These are phyloP conservation scores for Antechinus flavipes DNA, from an alignment of 2,113 vertebrate genomes.

Conservation along the genomic window DNA sequence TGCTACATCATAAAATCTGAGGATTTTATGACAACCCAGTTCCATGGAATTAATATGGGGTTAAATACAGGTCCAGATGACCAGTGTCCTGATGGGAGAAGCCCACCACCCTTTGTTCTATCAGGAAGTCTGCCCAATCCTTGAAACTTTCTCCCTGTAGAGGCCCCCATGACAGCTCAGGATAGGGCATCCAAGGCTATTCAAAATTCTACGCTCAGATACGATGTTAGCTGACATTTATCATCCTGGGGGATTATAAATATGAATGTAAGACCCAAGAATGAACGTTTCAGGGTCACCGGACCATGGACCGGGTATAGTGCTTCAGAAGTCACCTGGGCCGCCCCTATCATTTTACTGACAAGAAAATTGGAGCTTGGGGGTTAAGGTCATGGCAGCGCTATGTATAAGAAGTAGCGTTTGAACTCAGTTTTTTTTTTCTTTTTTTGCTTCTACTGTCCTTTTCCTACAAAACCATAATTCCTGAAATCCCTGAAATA, in stretches of 20 bases:
- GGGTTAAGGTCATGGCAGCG: neutral
- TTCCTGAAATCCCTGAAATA: neutral
- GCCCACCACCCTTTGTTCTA: neutral
- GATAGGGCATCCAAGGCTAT: neutral
- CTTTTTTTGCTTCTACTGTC: neutral
- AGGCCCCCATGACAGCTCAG: neutral
- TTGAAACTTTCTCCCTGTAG: neutral
- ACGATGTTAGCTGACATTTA: neutral
- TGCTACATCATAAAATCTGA: too few relatives aligned
- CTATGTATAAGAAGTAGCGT: neutral
- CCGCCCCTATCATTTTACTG: too few relatives aligned
- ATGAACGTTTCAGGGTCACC: neutral
- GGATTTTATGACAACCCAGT: too few relatives aligned
- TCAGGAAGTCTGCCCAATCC: neutral
- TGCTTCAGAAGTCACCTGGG: too few relatives aligned
- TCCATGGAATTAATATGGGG: too few relatives aligned
- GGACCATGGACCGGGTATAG: neutral
- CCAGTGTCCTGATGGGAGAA: too few relatives aligned
- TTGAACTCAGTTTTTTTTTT: too few relatives aligned
- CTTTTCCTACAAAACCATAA: too few relatives aligned
- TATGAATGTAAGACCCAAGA: neutral
- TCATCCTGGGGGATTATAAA: neutral
- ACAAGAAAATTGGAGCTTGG: neutral
- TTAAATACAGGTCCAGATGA: too few relatives aligned
- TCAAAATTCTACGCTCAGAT: neutral